These are phyloP conservation scores for Tinea semifulvella DNA, from an alignment of 2,888 invertebrate genomes.

Conservation along the genomic window DNA sequence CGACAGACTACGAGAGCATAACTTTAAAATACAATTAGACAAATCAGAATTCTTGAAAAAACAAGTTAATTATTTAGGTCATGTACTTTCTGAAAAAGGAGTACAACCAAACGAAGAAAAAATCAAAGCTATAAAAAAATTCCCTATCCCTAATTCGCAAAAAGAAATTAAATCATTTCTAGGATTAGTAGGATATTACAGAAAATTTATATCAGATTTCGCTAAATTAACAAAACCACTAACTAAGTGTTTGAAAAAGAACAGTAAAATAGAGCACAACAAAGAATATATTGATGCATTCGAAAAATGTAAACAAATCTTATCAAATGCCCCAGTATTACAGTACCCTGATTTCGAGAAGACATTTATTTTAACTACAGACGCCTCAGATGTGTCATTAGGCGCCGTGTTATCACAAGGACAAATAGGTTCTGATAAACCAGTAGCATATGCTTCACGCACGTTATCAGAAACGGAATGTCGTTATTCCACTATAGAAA, in stretches of 20 bases:
- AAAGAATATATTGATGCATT: conserved; percentile 4
- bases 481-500: too few species aligned
- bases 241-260: conserved; percentile 11
- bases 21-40: conserved; percentile 22
- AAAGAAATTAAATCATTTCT: conserved; percentile 15
- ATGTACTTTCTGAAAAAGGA: conserved; percentile 16
- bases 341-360: conserved; percentile 26
- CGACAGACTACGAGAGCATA: conserved; percentile 18
- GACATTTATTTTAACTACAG: conserved; percentile 14
- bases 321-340: conserved; percentile 23
- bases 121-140: conserved; percentile 16
- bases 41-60: conserved; percentile 23
- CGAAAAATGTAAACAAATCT: conserved; percentile 20
- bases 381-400: conserved; percentile 3
- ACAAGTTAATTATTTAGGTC: conserved; percentile 26
- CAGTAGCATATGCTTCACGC: too few species aligned
- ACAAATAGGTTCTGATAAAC: conserved; percentile 7
- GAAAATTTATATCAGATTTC: conserved; percentile 16
- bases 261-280: neutral
- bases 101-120: conserved; percentile 21
- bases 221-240: conserved; percentile 15
- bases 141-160: conserved; percentile 12
- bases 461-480: too few species aligned
- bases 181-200: conserved; percentile 15
- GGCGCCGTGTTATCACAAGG: conserved; percentile 13